phyloP scores from a whole-genome alignment of 2,888 invertebrate species.

The Silvanus unidentatus region DNA sequence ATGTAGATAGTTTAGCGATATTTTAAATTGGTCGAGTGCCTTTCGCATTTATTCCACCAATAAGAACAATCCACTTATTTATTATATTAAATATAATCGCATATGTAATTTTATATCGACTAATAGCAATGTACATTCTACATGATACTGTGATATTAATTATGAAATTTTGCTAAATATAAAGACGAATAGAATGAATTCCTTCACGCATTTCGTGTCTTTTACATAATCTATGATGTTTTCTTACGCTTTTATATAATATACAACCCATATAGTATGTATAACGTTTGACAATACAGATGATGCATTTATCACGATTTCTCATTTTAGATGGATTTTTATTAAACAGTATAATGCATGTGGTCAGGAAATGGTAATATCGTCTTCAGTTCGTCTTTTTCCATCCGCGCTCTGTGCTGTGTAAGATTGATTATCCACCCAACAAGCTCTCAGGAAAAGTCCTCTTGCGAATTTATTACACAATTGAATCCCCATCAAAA shows the following conservation, averaged over 20 bases:
- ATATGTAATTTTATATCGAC: no score
- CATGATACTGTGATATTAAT: no score
- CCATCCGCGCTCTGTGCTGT: no score
- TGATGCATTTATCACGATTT: constrained; percentile 4
- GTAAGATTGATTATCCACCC: no score
- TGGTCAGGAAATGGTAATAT: neutral
- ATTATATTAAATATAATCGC: no score
- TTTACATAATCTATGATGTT: neutral
- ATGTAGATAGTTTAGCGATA: constrained; percentile 21
- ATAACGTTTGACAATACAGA: constrained; percentile 1
- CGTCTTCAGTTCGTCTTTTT: constrained; percentile 6
- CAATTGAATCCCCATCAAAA: no score
- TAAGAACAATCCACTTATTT: no score
- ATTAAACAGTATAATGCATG: neutral
- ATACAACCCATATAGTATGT: neutral
- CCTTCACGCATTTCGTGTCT: constrained; percentile 3
- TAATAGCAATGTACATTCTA: no score
- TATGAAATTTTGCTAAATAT: no score
- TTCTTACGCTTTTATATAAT: no score
- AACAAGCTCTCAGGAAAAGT: no score
- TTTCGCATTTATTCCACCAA: constrained; percentile 14
- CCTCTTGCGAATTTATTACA: no score
- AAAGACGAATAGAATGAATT: neutral
- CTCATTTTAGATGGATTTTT: neutral
- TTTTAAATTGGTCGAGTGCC: constrained; percentile 25